A percentile compares a stretch with the other conserved stretches of the same genome.
Conservation (phyloP, 2,888 invertebrate genomes). For the Standfussiana lucernea region DNA sequence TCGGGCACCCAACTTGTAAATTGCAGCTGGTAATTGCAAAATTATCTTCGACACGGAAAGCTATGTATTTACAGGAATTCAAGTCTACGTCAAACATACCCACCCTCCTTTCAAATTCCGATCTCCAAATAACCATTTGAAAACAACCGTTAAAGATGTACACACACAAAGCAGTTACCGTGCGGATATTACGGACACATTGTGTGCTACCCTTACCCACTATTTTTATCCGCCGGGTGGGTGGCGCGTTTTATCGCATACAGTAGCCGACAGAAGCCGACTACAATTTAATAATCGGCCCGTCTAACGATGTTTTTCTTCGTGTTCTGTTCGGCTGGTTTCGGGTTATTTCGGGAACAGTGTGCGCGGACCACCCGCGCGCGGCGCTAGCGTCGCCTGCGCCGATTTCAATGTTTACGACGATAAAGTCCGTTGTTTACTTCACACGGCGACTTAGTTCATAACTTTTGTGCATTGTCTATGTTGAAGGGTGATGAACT, state of each 20-base stretch:
- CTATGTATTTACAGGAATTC: background rate
- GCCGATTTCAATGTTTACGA: constrained; percentile 66
- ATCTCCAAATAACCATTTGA: constrained; percentile 18
- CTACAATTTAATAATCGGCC: constrained; percentile 86
- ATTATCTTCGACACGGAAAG: background rate
- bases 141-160: constrained; percentile 58
- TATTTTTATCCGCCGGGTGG: constrained; percentile 86
- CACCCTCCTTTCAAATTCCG: constrained; percentile 1
- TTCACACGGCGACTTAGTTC: constrained; percentile 72
- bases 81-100: background rate
- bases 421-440: constrained; percentile 74
- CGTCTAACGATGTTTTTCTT: constrained; percentile 88
- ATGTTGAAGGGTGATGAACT: constrained; percentile 65
- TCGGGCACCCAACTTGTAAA: too few relatives aligned
- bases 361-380: constrained; percentile 85
- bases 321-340: constrained; percentile 76
- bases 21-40: too few relatives aligned
- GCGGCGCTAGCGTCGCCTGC: constrained; percentile 75
- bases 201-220: constrained; percentile 71
- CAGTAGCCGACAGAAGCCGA: constrained; percentile 86
- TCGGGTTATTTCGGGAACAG: constrained; percentile 84
- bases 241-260: constrained; percentile 85
- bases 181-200: constrained; percentile 75
- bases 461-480: constrained; percentile 68
- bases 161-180: constrained; percentile 41